These are phyloP conservation scores for Rhadina sibilatrix DNA, from an alignment of 2,113 vertebrate species.

Conservation along the genomic window DNA sequence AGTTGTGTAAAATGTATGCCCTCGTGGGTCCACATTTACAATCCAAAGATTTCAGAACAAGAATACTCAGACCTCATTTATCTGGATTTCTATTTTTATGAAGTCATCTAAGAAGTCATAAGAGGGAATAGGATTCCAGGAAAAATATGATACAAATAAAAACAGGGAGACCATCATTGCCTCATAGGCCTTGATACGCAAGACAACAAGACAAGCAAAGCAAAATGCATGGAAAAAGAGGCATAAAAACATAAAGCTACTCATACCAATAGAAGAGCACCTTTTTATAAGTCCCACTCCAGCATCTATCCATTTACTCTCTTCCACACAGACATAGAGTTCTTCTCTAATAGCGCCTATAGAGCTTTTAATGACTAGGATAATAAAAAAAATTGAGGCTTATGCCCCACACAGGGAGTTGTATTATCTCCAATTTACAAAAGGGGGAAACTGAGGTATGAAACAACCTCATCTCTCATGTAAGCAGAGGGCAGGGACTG, in stretches of 20 bases:
- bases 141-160: background rate
- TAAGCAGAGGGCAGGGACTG: background rate
- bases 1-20: background rate
- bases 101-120: background rate
- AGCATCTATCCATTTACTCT: background rate
- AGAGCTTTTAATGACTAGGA: background rate
- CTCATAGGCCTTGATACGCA: background rate
- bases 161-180: background rate
- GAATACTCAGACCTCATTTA: background rate
- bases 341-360: background rate
- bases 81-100: background rate
- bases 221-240: background rate
- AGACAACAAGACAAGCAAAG: background rate
- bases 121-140: background rate
- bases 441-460: background rate
- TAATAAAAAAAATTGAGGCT: background rate
- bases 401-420: background rate
- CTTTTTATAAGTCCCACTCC: background rate
- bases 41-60: background rate
- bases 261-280: background rate
- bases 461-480: background rate
- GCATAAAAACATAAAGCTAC: background rate
- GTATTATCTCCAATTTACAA: background rate
- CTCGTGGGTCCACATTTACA: background rate
- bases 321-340: background rate